phyloP scores from a whole-genome alignment of 2,113 vertebrate species.

The Baryphthengus martii region DNA sequence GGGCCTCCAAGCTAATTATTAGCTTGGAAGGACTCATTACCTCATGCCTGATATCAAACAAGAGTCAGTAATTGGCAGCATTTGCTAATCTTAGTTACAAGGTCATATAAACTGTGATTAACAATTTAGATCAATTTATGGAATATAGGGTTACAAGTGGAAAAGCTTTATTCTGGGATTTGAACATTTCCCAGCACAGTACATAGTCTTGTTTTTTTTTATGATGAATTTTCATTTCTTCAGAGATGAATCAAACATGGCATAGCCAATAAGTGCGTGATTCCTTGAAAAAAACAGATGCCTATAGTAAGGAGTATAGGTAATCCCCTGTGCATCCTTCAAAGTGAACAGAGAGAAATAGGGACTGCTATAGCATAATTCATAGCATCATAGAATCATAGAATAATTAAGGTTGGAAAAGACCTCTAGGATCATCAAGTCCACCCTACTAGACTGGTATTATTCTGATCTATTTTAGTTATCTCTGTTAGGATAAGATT shows the following conservation, averaged over 20 bases:
- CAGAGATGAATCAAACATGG: neutral
- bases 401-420: too few relatives aligned
- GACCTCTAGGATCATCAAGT: too few relatives aligned
- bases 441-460: too few relatives aligned
- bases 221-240: neutral
- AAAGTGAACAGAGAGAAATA: neutral
- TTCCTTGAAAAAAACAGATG: neutral
- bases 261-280: fast-evolving
- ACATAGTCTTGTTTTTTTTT: neutral
- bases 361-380: neutral
- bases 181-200: neutral
- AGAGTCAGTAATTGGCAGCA: neutral
- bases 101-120: neutral
- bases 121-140: neutral
- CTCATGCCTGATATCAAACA: neutral
- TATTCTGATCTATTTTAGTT: neutral
- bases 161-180: neutral
- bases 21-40: neutral
- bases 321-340: neutral
- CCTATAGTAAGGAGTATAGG: neutral
- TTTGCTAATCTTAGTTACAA: neutral
- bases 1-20: neutral
- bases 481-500: neutral
- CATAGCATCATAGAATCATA: too few relatives aligned
- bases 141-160: neutral